phyloP scores from a whole-genome alignment of 2,113 vertebrate species.

The Rhinogobius similis region DNA sequence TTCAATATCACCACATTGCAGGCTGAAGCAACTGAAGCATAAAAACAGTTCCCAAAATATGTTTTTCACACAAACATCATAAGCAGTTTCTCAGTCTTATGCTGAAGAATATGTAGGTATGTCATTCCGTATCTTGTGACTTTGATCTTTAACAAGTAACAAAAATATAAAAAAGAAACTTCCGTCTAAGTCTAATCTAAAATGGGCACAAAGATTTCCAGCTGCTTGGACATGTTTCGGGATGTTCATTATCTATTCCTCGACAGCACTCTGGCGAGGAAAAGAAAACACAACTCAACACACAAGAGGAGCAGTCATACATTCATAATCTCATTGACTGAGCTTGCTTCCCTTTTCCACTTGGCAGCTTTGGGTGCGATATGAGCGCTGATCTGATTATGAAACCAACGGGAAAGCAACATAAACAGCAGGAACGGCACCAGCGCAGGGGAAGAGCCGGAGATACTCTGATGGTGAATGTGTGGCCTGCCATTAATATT shows the following conservation, averaged over 20 bases:
- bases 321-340: constrained; percentile 68
- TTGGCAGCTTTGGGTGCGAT: constrained; percentile 67
- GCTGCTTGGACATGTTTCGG: constrained; percentile 23
- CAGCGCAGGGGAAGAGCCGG: constrained; percentile 35
- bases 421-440: constrained; percentile 51
- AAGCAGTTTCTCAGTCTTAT: too few species aligned
- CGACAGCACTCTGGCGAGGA: constrained; percentile 22
- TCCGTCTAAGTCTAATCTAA: background rate
- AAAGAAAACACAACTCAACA: constrained; percentile 41
- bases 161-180: background rate
- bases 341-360: constrained; percentile 59
- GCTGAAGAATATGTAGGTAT: background rate
- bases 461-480: constrained; percentile 50
- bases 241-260: constrained; percentile 34
- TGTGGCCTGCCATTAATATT: constrained; percentile 75
- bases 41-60: too few species aligned
- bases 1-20: too few species aligned
- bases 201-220: background rate
- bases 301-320: constrained; percentile 58
- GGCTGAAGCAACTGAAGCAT: too few species aligned
- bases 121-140: background rate
- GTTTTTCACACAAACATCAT: too few species aligned
- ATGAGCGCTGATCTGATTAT: constrained; percentile 72
- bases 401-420: constrained; percentile 64
- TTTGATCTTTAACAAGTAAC: background rate